Evolutionary conservation across 30 jellyfish, hydroid and myxozoan species (phyloP).

Genomic region (Turritopsis rubra): DNA sequence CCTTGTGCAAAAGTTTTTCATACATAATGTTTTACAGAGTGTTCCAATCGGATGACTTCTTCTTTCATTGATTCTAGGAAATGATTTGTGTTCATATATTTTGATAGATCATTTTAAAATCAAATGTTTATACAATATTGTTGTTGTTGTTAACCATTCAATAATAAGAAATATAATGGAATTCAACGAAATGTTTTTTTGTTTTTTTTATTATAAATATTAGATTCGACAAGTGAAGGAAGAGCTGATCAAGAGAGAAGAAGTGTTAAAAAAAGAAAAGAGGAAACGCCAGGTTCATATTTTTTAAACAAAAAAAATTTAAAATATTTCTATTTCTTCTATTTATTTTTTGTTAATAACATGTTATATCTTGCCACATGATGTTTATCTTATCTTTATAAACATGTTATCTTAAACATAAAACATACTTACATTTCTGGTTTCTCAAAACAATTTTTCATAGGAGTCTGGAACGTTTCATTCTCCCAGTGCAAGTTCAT

Average conservation of each 20-base stretch:
- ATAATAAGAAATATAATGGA: not conserved
- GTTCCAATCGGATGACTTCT: too few species aligned
- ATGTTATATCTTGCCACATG: too few species aligned
- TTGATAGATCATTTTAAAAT: too few species aligned
- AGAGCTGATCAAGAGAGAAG: conserved; percentile 68
- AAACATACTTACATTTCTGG: not conserved
- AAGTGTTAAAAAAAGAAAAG: conserved; percentile 51
- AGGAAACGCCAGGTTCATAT: conserved; percentile 42
- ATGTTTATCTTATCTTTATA: not conserved
- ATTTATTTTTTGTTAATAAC: too few species aligned
- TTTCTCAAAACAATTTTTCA: not conserved
- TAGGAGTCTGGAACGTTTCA: not conserved
- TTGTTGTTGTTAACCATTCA: not conserved
- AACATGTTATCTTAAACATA: not conserved
- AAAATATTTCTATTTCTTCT: too few species aligned
- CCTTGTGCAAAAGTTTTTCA: too few species aligned
- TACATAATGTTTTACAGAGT: too few species aligned
- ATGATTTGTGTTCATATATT: too few species aligned
- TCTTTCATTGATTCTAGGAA: not conserved
- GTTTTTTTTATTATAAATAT: not conserved
- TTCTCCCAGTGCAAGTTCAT: not conserved
- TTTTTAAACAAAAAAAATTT: too few species aligned
- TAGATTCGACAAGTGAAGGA: conserved; percentile 68
- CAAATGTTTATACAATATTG: not conserved
- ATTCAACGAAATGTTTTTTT: not conserved